Evolutionary conservation across 1,140 invertebrate species (phyloP).

Genomic region (Euglossa dilemma): DNA sequence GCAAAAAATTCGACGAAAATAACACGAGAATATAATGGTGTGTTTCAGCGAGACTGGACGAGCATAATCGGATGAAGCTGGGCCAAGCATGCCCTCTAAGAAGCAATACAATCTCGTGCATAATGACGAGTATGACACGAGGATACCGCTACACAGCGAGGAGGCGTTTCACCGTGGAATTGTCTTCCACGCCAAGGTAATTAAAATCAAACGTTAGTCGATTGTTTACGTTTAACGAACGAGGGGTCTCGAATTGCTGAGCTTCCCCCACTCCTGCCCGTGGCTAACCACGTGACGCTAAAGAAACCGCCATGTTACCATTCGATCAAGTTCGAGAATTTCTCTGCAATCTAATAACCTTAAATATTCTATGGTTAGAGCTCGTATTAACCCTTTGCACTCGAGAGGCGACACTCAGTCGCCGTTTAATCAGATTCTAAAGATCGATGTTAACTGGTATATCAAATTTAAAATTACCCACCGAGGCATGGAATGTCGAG

Average conservation of each 20-base stretch:
- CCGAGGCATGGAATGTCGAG: too few relatives aligned
- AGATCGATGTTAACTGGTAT: too few relatives aligned
- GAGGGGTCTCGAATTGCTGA: not conserved
- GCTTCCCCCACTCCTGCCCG: not conserved
- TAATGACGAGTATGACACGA: constrained; percentile 96
- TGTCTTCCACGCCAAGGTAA: constrained; percentile 98
- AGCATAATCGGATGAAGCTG: constrained; percentile 78
- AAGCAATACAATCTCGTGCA: constrained; percentile 96
- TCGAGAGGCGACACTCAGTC: too few relatives aligned
- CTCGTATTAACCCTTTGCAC: too few relatives aligned
- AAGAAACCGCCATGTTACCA: not conserved
- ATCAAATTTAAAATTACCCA: too few relatives aligned
- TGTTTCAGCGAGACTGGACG: constrained; percentile 77
- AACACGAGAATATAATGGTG: not conserved
- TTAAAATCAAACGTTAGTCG: not conserved
- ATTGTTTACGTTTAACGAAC: not conserved
- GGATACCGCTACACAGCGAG: constrained; percentile 96
- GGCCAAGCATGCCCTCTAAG: constrained; percentile 90
- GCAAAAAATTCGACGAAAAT: constrained; percentile 20
- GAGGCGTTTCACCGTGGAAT: constrained; percentile 98
- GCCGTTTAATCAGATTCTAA: too few relatives aligned
- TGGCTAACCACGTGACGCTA: not conserved
- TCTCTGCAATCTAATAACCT: not conserved
- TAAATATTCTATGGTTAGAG: too few relatives aligned
- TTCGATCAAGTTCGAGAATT: not conserved